Conservation (phyloP, 2,113 vertebrate species). For the Nesogale talazaci region DNA sequence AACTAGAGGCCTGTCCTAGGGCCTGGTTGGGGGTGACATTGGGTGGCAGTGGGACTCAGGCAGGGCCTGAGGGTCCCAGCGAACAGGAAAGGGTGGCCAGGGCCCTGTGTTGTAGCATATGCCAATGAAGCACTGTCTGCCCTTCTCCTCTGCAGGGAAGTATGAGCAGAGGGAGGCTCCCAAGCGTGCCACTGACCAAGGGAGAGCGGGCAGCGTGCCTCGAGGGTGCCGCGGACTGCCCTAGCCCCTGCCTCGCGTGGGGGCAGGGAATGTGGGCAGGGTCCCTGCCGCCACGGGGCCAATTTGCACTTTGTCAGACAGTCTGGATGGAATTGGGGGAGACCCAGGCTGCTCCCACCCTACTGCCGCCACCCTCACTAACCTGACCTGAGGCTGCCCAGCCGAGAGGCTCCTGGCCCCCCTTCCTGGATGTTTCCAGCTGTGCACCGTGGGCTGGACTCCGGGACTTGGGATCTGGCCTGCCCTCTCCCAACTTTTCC, state of each 20-base stretch:
- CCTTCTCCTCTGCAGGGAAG: slow-evolving; percentile 70
- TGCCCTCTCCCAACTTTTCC: background rate
- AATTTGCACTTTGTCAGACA: slow-evolving; percentile 62
- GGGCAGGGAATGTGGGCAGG: background rate
- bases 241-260: background rate
- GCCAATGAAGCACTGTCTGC: slow-evolving; percentile 32
- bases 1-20: background rate
- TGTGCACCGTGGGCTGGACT: background rate
- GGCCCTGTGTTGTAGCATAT: background rate
- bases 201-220: slow-evolving; percentile 26
- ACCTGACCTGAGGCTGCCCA: background rate
- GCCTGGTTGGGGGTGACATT: too few relatives aligned
- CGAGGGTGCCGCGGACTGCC: background rate
- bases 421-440: background rate
- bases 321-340: slow-evolving; percentile 1
- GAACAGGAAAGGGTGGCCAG: background rate
- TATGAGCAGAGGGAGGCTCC: slow-evolving; percentile 67
- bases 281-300: background rate
- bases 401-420: background rate
- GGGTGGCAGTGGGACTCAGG: fast-evolving
- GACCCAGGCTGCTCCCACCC: background rate
- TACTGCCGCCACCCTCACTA: background rate
- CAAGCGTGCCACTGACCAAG: slow-evolving; percentile 23
- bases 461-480: background rate
- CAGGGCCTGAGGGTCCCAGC: background rate